Percentiles rank a stretch among this genome's conserved stretches.
These are phyloP conservation scores for Myotis lucifugus DNA, from an alignment of 2,113 vertebrate genomes.

Conservation along the genomic window DNA sequence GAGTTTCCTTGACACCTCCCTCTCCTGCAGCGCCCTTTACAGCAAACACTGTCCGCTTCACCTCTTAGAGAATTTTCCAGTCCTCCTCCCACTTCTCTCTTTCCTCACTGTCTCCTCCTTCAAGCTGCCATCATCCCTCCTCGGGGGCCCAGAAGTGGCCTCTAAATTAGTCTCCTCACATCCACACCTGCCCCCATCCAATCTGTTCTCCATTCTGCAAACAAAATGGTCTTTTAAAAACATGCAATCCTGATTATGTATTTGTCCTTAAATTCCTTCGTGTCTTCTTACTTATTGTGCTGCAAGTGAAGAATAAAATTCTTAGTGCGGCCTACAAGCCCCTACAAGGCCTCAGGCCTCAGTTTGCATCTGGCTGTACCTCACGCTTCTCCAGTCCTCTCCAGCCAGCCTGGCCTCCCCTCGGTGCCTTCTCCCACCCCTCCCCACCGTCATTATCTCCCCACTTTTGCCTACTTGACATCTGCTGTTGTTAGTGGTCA, in stretches of 20 bases:
- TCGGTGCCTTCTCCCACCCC: accelerated
- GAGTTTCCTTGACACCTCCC: neutral
- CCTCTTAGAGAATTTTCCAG: neutral
- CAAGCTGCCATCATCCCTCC: neutral
- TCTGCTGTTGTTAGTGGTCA: neutral
- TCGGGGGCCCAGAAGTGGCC: neutral
- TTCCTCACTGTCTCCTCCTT: neutral
- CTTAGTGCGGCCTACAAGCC: neutral
- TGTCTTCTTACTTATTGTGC: neutral
- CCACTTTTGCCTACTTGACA: neutral
- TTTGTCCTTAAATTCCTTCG: conserved; percentile 43
- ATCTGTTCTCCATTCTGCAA: conserved; percentile 64
- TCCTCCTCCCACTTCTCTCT: neutral
- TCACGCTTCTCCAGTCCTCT: neutral
- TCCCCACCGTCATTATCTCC: neutral
- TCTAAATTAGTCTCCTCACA: conserved; percentile 60
- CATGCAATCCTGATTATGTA: neutral
- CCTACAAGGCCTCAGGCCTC: neutral
- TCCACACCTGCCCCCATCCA: conserved; percentile 43
- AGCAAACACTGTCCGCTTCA: neutral
- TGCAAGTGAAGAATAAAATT: neutral
- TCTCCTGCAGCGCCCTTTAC: neutral
- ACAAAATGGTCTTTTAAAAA: conserved; percentile 52
- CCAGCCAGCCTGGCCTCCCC: accelerated
- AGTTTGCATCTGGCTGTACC: neutral